Conservation (phyloP, 1,140 invertebrate genomes). For the Zaprionus inermis region DNA sequence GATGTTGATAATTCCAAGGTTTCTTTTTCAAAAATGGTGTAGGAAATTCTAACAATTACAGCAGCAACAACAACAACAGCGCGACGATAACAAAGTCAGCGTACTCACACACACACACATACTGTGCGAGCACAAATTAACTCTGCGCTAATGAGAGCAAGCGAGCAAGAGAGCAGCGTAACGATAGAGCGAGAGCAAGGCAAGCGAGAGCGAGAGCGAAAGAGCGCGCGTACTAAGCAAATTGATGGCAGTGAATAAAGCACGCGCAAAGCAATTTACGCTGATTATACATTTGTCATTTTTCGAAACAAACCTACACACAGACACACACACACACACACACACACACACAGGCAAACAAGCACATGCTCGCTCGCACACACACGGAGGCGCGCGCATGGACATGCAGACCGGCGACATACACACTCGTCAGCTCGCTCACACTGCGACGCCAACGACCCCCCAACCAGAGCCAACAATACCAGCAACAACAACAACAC, state of each 20-base stretch:
- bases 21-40: slow-evolving; percentile 69
- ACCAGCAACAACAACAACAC: neutral
- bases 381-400: slow-evolving; percentile 1
- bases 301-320: slow-evolving; percentile 66
- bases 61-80: slow-evolving; percentile 35
- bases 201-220: slow-evolving; percentile 27
- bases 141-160: slow-evolving; percentile 36
- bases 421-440: slow-evolving; percentile 59
- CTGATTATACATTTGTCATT: slow-evolving; percentile 80
- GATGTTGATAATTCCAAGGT: slow-evolving; percentile 52
- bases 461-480: slow-evolving; percentile 20
- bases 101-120: slow-evolving; percentile 15
- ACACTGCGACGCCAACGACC: slow-evolving; percentile 51
- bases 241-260: slow-evolving; percentile 58
- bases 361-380: slow-evolving; percentile 7
- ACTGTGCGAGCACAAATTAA: neutral
- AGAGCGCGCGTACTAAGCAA: slow-evolving; percentile 33
- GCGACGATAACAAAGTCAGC: slow-evolving; percentile 27
- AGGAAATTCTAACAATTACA: slow-evolving; percentile 57
- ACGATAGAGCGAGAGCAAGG: slow-evolving; percentile 13
- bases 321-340: slow-evolving; percentile 6
- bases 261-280: slow-evolving; percentile 76
- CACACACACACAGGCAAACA: slow-evolving; percentile 22
- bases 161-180: slow-evolving; percentile 15
- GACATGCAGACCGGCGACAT: slow-evolving; percentile 27